These are phyloP conservation scores for Gallirallus australis DNA, from an alignment of 2,797 vertebrate genomes.

Conservation along the genomic window DNA sequence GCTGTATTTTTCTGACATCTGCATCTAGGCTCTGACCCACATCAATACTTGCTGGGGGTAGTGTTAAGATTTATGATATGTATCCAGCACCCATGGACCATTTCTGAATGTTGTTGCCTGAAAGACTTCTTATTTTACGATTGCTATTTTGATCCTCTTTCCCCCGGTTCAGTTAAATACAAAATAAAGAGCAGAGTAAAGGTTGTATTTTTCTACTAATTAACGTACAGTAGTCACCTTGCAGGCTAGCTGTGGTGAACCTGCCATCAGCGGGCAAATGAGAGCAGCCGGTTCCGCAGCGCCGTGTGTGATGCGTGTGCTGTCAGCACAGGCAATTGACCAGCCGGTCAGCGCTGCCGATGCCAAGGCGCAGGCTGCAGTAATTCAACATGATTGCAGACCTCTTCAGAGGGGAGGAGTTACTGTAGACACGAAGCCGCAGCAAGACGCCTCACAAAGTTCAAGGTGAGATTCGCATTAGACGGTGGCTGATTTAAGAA, in stretches of 20 bases:
- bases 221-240: neutral
- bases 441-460: conserved; percentile 2
- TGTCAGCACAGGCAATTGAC: neutral
- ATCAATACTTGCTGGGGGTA: neutral
- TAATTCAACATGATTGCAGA: neutral
- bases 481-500: neutral
- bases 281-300: neutral
- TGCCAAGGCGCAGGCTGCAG: neutral
- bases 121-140: neutral
- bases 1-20: neutral
- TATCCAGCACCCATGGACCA: neutral
- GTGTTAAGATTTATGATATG: neutral
- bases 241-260: fast-evolving
- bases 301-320: neutral
- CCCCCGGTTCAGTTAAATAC: neutral
- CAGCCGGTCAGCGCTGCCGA: neutral
- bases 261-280: neutral
- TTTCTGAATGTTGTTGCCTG: neutral
- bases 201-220: neutral
- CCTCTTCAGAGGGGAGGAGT: neutral
- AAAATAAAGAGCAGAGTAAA: neutral
- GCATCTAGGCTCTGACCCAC: neutral
- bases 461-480: conserved; percentile 56
- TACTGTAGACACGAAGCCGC: neutral
- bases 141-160: neutral